Evolutionary conservation across 1,140 invertebrate genomes (phyloP), one percentile per base, ranked within the genome.

Genomic region (Rhizoglyphus robini): DNA sequence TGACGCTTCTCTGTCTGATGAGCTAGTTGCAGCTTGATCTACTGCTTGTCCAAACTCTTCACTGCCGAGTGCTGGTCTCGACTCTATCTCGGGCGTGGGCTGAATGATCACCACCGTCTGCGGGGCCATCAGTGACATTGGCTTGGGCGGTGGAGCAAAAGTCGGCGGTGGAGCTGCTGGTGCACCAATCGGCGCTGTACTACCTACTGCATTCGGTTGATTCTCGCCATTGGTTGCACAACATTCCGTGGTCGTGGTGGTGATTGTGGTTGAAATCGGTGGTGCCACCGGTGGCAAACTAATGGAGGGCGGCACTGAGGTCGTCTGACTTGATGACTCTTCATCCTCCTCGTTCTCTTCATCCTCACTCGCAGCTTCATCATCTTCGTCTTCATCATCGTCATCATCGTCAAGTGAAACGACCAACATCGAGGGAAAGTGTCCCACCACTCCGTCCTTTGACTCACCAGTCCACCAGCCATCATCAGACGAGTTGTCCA

Each of bases 381-480:
- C 46, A 32, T 69, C 61, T 20, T 34, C 29, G 23, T 69, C 62
- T 18, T 64, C 66, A 29, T 68, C 68, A 62, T 41, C 41, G 46
- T 62, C 61, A 3, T 67, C 36, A 58, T 58, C 27, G 31, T 41
- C 31, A 79, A 83, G 73, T n/a, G n/a, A n/a, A n/a, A n/a, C n/a
- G n/a, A 95, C 90, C 18, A 97, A 86, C 34, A 96, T 80, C 0
- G 92, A 96, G 0, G 93, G 93, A 74, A 97, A 94, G 69, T 92
- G 84, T 63, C 90, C 90, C n/a, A n/a, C n/a, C n/a, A 65, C 74
- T 64, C 2, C 34, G 31, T 1, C 86, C 92, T 71, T 90, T 85
- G 4, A 76, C 59, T 95, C 89, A 8, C 93, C 94, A 74, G 92
- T 85, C 94, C 94, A 97, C 90, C 91, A 98, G 0, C 94, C 94